These are phyloP conservation scores for Eristalis tenax DNA, from an alignment of 2,888 invertebrate species.

Conservation along the genomic window DNA sequence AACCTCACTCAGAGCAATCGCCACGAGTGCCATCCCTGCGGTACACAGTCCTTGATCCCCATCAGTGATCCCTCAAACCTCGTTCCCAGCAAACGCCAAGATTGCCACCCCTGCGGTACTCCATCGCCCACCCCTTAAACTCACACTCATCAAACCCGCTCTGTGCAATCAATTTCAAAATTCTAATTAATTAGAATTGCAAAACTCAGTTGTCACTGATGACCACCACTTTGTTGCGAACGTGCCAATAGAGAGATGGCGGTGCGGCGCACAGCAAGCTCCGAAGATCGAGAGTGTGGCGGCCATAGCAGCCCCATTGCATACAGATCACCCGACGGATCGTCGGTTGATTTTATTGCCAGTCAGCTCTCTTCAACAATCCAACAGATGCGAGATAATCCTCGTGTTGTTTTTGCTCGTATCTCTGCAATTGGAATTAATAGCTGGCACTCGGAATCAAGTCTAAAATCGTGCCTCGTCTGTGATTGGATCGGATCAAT, in stretches of 20 bases:
- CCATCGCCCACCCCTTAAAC: too few relatives aligned
- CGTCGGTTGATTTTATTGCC: constrained; percentile 15
- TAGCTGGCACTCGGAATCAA: constrained; percentile 43
- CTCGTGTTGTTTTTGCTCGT: not conserved
- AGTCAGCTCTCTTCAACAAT: not conserved
- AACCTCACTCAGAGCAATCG: not conserved
- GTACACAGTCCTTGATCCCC: not conserved
- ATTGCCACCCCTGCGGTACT: too few relatives aligned
- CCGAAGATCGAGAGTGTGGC: not conserved
- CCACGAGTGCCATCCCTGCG: not conserved
- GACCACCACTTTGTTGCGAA: constrained; percentile 25
- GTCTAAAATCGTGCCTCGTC: constrained; percentile 45
- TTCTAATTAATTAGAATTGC: constrained; percentile 36
- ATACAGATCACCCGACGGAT: not conserved
- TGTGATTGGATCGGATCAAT: constrained; percentile 40
- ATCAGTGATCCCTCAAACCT: too few relatives aligned
- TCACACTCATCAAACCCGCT: too few relatives aligned
- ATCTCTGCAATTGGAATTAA: constrained; percentile 52
- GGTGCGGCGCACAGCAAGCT: not conserved
- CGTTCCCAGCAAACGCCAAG: too few relatives aligned
- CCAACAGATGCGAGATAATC: constrained; percentile 2
- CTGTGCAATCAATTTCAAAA: not conserved
- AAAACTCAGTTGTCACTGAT: constrained; percentile 41
- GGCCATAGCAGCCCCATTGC: not conserved
- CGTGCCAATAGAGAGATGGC: not conserved